Percentiles rank a stretch among this genome's conserved stretches.
phyloP scores from a whole-genome alignment of 2,888 invertebrate species.

The Oscheius onirici region DNA sequence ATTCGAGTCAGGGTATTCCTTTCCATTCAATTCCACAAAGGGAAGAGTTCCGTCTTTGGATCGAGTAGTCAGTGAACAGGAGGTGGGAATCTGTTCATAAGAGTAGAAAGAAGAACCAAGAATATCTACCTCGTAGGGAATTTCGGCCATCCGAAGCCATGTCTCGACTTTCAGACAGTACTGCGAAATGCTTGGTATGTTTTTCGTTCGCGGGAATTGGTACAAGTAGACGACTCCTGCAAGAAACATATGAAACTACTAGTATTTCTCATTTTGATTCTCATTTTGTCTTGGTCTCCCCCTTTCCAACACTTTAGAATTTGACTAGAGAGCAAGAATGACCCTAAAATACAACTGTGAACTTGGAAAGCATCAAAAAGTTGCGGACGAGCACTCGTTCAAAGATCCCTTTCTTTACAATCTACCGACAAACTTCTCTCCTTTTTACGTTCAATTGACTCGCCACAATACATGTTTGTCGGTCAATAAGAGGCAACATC shows the following conservation, averaged over 20 bases:
- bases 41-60: conserved; percentile 87
- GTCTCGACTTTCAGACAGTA: conserved; percentile 95
- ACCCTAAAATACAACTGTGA: too few species aligned
- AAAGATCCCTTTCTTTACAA: neutral
- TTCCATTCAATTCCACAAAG: conserved; percentile 91
- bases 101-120: neutral
- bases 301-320: too few species aligned
- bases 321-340: too few species aligned
- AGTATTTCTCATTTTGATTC: neutral
- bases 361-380: too few species aligned
- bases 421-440: neutral
- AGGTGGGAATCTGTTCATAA: neutral
- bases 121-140: conserved; percentile 86
- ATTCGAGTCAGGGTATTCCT: conserved; percentile 90
- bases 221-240: conserved; percentile 92
- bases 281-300: too few species aligned
- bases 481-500: conserved; percentile 6
- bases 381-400: neutral
- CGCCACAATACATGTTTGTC: neutral
- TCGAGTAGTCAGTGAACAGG: conserved; percentile 21
- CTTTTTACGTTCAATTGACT: neutral
- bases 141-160: conserved; percentile 88
- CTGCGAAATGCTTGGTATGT: conserved; percentile 88
- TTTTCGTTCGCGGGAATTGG: conserved; percentile 89
- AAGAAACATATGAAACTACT: conserved; percentile 21